A percentile compares a stretch with the other conserved stretches of the same genome.
Evolutionary conservation across 2,888 invertebrate species (phyloP).

Genomic region (Pyralis farinalis): DNA sequence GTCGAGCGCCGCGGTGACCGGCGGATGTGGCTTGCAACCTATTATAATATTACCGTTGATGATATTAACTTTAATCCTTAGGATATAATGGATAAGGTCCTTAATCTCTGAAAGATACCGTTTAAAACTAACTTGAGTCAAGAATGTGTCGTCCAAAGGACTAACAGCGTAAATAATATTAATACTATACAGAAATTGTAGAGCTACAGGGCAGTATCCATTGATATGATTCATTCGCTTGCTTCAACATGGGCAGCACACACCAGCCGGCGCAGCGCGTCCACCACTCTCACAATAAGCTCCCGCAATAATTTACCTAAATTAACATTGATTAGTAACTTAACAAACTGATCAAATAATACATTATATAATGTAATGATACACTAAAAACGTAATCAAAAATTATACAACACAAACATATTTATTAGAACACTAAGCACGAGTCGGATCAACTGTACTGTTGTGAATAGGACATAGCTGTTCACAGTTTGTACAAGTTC

Average conservation of each 20-base stretch:
- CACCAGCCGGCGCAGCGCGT: not conserved
- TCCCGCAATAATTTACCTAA: constrained; percentile 38
- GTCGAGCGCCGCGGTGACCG: constrained; percentile 18
- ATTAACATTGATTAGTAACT: constrained; percentile 34
- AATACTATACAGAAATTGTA: no score
- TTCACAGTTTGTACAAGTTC: constrained; percentile 40
- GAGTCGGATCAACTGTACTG: constrained; percentile 24
- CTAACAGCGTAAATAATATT: no score
- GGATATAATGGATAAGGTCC: no score
- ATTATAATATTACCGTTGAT: not conserved
- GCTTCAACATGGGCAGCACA: not conserved
- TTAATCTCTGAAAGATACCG: no score
- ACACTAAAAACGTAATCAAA: constrained; percentile 13
- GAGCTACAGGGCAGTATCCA: no score
- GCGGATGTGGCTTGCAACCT: not conserved
- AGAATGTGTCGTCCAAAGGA: no score
- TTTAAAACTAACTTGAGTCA: no score
- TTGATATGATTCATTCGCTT: no score
- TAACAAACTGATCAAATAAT: constrained; percentile 36
- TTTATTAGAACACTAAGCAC: constrained; percentile 36
- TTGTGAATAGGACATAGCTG: constrained; percentile 28
- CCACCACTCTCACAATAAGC: not conserved
- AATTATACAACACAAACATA: constrained; percentile 54
- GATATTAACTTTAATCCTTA: no score
- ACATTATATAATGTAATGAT: constrained; percentile 36